Evolutionary conservation across 2,797 vertebrate genomes (phyloP).

Genomic region (Molossus molossus): DNA sequence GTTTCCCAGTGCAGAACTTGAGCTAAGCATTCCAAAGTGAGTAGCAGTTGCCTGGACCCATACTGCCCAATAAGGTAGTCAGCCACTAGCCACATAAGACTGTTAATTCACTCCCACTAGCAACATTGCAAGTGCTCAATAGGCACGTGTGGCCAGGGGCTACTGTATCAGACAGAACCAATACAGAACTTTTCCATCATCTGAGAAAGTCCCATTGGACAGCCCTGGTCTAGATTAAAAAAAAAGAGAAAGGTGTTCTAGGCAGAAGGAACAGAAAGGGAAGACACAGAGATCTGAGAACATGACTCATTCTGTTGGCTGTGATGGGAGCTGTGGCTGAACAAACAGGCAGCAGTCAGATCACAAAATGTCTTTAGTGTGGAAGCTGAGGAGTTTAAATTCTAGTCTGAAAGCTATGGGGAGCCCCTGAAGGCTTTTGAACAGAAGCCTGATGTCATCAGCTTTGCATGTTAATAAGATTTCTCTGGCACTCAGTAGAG

Average conservation of each 20-base stretch:
- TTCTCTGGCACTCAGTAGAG: background rate
- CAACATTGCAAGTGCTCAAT: background rate
- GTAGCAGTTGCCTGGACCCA: background rate
- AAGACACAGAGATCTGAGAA: background rate
- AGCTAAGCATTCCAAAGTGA: background rate
- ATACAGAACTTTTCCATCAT: background rate
- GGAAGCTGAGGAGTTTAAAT: conserved; percentile 48
- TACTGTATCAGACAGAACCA: background rate
- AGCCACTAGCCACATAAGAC: background rate
- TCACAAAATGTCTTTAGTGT: background rate
- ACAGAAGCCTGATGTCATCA: conserved; percentile 51
- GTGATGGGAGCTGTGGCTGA: background rate
- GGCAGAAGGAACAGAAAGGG: background rate
- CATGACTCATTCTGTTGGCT: background rate
- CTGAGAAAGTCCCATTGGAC: background rate
- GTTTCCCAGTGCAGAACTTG: background rate
- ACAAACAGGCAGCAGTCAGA: conserved; percentile 18
- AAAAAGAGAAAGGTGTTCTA: background rate
- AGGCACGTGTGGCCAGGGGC: background rate
- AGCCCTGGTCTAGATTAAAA: background rate
- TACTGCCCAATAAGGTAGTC: background rate
- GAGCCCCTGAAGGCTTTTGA: conserved; percentile 49
- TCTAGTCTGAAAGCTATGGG: background rate
- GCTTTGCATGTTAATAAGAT: conserved; percentile 54
- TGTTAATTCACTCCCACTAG: background rate